These are phyloP conservation scores for Gorsachius goisagi DNA, from an alignment of 2,113 vertebrate genomes.

Conservation along the genomic window DNA sequence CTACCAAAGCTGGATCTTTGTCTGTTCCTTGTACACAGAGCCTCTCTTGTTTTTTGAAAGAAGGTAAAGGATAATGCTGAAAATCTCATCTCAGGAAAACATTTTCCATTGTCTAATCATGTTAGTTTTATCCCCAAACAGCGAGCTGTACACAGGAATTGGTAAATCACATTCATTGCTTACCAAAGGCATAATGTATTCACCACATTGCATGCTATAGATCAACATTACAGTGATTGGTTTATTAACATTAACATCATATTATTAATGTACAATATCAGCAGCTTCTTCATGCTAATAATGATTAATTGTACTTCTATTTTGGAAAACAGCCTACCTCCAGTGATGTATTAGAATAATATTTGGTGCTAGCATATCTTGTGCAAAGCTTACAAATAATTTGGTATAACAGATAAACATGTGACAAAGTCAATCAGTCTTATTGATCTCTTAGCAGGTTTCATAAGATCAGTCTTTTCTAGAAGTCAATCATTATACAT, in stretches of 20 bases:
- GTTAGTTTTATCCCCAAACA: neutral
- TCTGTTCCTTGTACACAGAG: neutral
- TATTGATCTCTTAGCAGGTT: neutral
- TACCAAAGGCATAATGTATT: neutral
- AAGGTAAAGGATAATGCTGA: neutral
- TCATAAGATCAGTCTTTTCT: neutral
- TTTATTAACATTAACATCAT: neutral
- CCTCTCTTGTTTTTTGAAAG: neutral
- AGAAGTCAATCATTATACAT: neutral
- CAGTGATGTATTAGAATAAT: neutral
- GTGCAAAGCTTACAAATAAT: neutral
- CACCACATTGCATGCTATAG: neutral
- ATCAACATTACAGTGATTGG: neutral
- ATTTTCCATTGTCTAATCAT: neutral
- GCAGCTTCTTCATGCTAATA: neutral
- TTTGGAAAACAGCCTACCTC: neutral
- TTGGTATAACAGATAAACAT: neutral
- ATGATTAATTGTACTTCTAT: neutral
- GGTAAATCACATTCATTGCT: neutral
- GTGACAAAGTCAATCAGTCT: neutral
- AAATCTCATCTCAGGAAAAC: neutral
- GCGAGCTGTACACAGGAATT: neutral
- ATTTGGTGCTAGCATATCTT: neutral
- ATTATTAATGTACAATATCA: constrained; percentile 27
- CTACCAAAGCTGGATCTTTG: neutral